Percentiles rank a stretch among this genome's conserved stretches.
These are phyloP conservation scores for Myiagra hebetior DNA, from an alignment of 2,113 vertebrate genomes.

Conservation along the genomic window DNA sequence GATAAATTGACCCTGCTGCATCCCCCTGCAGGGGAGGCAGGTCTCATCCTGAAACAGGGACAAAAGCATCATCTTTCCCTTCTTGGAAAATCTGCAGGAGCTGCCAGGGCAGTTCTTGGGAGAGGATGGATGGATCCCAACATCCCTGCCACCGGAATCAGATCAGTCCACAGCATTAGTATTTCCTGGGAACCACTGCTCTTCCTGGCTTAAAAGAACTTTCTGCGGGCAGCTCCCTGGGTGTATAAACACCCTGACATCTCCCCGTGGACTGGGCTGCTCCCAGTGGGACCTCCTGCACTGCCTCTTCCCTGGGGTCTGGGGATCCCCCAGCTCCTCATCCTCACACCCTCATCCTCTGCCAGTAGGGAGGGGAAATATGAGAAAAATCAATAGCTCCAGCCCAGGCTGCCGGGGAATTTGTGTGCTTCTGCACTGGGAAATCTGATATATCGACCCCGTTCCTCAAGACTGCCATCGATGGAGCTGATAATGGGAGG, in stretches of 20 bases:
- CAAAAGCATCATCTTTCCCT: fast-evolving
- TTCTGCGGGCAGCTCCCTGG: background rate
- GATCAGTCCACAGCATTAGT: background rate
- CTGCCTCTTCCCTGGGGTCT: background rate
- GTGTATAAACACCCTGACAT: background rate
- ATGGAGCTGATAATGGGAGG: background rate
- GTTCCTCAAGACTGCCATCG: fast-evolving
- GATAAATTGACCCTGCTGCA: background rate
- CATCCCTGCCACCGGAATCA: background rate
- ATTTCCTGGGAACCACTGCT: background rate
- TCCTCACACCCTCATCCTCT: background rate
- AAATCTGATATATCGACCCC: background rate
- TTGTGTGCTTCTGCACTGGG: background rate
- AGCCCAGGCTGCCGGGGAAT: background rate
- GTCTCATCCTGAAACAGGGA: background rate
- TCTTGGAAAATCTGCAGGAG: background rate
- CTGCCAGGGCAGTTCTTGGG: background rate
- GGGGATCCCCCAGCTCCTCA: background rate
- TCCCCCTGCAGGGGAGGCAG: background rate
- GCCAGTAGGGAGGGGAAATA: background rate
- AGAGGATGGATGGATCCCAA: background rate
- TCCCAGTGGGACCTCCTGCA: background rate
- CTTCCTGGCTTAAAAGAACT: background rate
- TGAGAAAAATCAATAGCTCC: background rate
- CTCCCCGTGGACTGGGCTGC: background rate